A percentile compares a stretch with the other conserved stretches of the same genome.
Conservation (phyloP, 2,797 vertebrate species). For the Microctenopoma lineatum region DNA sequence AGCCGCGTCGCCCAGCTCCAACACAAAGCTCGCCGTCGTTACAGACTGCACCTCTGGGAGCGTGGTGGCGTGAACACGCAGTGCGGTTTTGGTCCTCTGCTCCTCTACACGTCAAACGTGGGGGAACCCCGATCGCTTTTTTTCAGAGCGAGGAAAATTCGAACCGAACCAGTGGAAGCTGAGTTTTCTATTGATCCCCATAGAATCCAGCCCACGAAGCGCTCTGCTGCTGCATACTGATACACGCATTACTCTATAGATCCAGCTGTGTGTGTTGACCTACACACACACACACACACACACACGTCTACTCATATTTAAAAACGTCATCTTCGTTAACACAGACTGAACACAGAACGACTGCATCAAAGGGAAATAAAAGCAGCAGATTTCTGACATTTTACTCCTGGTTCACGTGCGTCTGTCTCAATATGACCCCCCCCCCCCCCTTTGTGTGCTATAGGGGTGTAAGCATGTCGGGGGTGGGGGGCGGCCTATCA, state of each 20-base stretch:
- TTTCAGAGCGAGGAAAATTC: constrained; percentile 33
- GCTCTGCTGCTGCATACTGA: constrained; percentile 75
- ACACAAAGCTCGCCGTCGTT: constrained; percentile 39
- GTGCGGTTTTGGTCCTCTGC: background rate
- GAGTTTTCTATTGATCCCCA: constrained; percentile 73
- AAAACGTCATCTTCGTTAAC: too few relatives aligned
- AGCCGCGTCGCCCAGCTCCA: constrained; percentile 46
- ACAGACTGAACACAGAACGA: too few relatives aligned
- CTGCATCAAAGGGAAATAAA: too few relatives aligned
- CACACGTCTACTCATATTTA: too few relatives aligned
- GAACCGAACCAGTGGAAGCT: constrained; percentile 36
- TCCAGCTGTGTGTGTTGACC: constrained; percentile 51
- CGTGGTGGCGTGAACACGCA: background rate
- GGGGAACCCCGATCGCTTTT: constrained; percentile 8
- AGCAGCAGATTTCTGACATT: too few relatives aligned
- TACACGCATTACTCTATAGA: constrained; percentile 74
- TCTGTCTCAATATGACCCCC: background rate
- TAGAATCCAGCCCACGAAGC: constrained; percentile 59
- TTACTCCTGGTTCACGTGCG: too few relatives aligned
- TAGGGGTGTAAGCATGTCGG: constrained; percentile 22
- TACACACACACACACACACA: too few relatives aligned
- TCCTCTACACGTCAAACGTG: constrained; percentile 4
- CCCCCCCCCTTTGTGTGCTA: constrained; percentile 1
- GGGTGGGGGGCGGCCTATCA: constrained; percentile 65
- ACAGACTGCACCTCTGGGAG: constrained; percentile 2